These are phyloP conservation scores for Leistus spinibarbis DNA, from an alignment of 2,888 invertebrate species.

Conservation along the genomic window DNA sequence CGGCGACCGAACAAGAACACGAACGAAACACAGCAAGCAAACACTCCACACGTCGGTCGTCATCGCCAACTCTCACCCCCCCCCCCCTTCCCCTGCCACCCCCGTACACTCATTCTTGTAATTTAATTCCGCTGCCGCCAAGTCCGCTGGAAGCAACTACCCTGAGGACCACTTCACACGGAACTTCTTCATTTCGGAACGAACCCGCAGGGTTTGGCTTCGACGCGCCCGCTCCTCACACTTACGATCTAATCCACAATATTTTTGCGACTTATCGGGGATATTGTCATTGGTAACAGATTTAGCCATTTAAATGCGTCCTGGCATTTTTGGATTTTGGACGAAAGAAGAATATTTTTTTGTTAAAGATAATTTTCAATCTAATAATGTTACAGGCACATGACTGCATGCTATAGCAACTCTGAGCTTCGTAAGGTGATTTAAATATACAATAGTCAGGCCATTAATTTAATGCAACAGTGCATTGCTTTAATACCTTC, in stretches of 20 bases:
- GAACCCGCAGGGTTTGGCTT: constrained; percentile 4
- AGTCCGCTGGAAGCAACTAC: constrained; percentile 10
- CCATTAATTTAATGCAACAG: too few species aligned
- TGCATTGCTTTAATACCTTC: too few species aligned
- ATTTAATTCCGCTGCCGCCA: constrained; percentile 10
- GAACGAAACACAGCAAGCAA: background rate
- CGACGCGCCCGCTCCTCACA: background rate
- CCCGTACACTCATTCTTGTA: background rate
- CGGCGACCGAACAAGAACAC: background rate
- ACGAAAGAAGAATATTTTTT: too few species aligned
- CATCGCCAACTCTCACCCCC: background rate
- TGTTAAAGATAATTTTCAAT: too few species aligned
- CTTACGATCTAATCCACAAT: background rate
- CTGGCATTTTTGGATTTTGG: too few species aligned
- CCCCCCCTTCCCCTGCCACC: background rate
- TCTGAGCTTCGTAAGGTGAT: too few species aligned
- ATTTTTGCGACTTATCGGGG: background rate
- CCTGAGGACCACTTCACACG: constrained; percentile 11
- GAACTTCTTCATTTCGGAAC: constrained; percentile 7
- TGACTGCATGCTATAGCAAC: too few species aligned
- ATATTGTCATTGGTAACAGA: background rate
- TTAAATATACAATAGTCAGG: too few species aligned
- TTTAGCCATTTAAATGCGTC: too few species aligned
- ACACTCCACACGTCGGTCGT: constrained; percentile 3
- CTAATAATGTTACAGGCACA: too few species aligned